A percentile compares a stretch with the other conserved stretches of the same genome.
Conservation (phyloP, 1,140 invertebrate species). For the Wiebesia pumilae region DNA sequence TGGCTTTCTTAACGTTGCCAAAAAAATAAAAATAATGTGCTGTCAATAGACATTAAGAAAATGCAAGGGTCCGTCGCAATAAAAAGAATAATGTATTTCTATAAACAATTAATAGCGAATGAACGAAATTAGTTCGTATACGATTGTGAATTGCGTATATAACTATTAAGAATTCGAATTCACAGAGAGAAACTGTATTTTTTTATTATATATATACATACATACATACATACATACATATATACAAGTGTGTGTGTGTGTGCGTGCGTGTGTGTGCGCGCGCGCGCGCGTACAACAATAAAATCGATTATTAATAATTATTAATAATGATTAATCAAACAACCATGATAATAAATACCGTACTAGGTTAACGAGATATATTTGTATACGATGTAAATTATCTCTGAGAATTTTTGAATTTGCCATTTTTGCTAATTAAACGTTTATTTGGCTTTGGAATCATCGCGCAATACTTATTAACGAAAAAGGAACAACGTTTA, state of each 20-base stretch:
- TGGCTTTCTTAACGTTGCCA: neutral
- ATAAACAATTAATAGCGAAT: neutral
- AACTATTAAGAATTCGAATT: slow-evolving; percentile 28
- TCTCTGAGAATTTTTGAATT: neutral
- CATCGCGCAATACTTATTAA: neutral
- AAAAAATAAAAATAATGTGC: neutral
- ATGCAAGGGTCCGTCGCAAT: neutral
- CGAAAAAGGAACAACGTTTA: neutral
- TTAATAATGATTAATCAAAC: neutral
- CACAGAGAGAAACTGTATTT: slow-evolving; percentile 31
- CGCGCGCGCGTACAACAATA: neutral
- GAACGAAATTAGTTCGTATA: neutral
- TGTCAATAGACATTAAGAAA: neutral
- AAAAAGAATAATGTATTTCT: slow-evolving; percentile 3
- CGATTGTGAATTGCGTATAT: neutral
- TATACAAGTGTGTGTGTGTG: slow-evolving; percentile 22
- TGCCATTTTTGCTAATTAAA: neutral
- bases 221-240: no score
- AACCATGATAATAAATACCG: neutral
- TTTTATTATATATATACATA: no score
- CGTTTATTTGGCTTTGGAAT: neutral
- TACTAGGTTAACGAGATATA: slow-evolving; percentile 14
- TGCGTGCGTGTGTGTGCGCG: no score
- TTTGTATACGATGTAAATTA: slow-evolving; percentile 27
- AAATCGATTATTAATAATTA: slow-evolving; percentile 1